A percentile compares a stretch with the other conserved stretches of the same genome.
phyloP scores from a whole-genome alignment of 2,888 invertebrate species.

The Vandiemenella viatica region DNA sequence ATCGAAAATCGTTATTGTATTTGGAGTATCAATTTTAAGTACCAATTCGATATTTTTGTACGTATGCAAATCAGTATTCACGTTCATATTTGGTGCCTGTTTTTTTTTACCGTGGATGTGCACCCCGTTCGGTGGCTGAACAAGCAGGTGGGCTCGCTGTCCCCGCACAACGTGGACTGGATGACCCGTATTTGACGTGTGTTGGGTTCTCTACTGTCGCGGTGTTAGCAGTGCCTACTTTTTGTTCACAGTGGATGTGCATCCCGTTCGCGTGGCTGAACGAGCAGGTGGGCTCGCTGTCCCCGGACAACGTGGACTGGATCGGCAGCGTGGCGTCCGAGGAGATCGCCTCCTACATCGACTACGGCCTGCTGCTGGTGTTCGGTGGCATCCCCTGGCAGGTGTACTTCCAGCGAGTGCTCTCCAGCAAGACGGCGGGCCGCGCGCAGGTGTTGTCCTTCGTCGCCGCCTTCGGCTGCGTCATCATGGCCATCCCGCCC shows the following conservation, averaged over 20 bases:
- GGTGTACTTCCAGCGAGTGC: conserved; percentile 95
- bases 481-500: conserved; percentile 93
- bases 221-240: too few species aligned
- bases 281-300: conserved; percentile 63
- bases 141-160: conserved; percentile 63
- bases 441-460: conserved; percentile 89
- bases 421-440: conserved; percentile 88
- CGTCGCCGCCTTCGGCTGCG: conserved; percentile 89
- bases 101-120: conserved; percentile 96
- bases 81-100: too few species aligned
- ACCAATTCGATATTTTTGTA: too few species aligned
- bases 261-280: conserved; percentile 90
- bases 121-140: conserved; percentile 91
- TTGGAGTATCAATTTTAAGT: too few species aligned
- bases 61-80: too few species aligned
- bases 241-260: conserved; percentile 69
- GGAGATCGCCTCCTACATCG: conserved; percentile 70
- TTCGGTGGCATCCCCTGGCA: conserved; percentile 98
- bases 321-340: conserved; percentile 59
- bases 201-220: too few species aligned
- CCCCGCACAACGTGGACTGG: conserved; percentile 77
- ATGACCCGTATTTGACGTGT: too few species aligned
- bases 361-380: conserved; percentile 73
- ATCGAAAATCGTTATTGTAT: too few species aligned
- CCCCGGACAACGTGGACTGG: conserved; percentile 77